These are phyloP conservation scores for Lithosia quadra DNA, from an alignment of 2,888 invertebrate genomes.

Conservation along the genomic window DNA sequence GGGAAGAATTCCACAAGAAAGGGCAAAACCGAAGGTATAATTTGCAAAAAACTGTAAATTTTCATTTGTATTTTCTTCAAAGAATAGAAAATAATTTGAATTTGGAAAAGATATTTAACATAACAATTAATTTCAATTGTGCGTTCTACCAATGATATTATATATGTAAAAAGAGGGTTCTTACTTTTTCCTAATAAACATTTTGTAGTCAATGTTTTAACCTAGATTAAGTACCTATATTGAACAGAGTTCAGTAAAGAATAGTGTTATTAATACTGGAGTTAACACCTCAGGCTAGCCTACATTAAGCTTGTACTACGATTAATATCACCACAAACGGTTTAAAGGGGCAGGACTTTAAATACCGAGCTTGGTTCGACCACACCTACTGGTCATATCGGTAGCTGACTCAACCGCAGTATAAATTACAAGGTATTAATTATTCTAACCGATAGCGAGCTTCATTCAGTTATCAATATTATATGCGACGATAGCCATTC, in stretches of 20 bases:
- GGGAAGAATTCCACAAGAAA: no score
- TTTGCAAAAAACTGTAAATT: no score
- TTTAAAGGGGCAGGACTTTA: constrained; percentile 19
- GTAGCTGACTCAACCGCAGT: constrained; percentile 17
- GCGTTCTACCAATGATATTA: no score
- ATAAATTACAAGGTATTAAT: constrained; percentile 27
- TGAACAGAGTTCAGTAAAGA: neutral
- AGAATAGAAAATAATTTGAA: no score
- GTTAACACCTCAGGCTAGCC: constrained; percentile 8
- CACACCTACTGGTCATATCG: constrained; percentile 19
- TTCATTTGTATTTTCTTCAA: no score
- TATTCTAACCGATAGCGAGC: neutral
- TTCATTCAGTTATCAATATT: neutral
- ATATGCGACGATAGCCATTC: neutral
- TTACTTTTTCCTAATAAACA: neutral
- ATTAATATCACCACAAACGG: constrained; percentile 24
- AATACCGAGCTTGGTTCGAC: constrained; percentile 1
- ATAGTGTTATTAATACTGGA: neutral
- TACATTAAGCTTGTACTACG: constrained; percentile 1
- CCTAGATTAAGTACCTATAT: neutral
- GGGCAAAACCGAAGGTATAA: no score
- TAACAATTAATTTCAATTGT: no score
- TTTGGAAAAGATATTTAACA: no score
- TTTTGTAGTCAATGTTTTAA: neutral
- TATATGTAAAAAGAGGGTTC: no score